Evolutionary conservation across 35 echinoderm and acorn worm species (phyloP).

Genomic region (Chiridota heheva): DNA sequence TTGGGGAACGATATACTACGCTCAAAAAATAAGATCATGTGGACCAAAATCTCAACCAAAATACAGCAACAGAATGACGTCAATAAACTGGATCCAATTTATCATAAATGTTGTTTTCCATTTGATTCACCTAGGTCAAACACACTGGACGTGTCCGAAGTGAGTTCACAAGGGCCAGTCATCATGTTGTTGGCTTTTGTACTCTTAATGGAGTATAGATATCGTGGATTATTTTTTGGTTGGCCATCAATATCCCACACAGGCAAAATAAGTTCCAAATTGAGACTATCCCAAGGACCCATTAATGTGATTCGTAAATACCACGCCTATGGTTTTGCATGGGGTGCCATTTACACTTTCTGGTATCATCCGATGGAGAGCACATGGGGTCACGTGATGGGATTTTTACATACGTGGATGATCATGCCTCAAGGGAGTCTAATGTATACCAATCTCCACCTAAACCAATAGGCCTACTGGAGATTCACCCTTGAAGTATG

Average conservation of each 20-base stretch:
- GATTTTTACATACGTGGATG: constrained; percentile 82
- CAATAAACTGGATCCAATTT: constrained; percentile 56
- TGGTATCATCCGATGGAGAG: constrained; percentile 99
- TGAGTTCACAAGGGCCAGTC: constrained; percentile 77
- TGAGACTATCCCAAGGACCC: constrained; percentile 63
- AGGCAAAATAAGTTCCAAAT: constrained; percentile 49
- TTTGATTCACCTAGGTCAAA: constrained; percentile 72
- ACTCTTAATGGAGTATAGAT: constrained; percentile 75
- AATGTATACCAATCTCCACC: constrained; percentile 83
- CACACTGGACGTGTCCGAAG: constrained; percentile 72
- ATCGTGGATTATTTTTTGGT: constrained; percentile 84
- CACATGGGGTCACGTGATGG: constrained; percentile 77
- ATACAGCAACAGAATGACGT: constrained; percentile 59
- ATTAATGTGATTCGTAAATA: constrained; percentile 75
- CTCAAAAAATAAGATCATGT: constrained; percentile 56
- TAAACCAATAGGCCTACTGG: constrained; percentile 91
- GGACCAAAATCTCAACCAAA: constrained; percentile 18
- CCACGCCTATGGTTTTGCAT: constrained; percentile 89
- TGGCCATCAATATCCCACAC: constrained; percentile 64
- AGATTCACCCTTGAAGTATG: constrained; percentile 66
- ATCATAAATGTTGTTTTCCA: constrained; percentile 71
- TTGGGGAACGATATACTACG: constrained; percentile 74
- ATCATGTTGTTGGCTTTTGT: constrained; percentile 82
- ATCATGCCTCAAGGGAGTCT: constrained; percentile 89
- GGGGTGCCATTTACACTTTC: constrained; percentile 91